Evolutionary conservation across 2,888 invertebrate genomes (phyloP).

Genomic region (Nesidiocoris tenuis): DNA sequence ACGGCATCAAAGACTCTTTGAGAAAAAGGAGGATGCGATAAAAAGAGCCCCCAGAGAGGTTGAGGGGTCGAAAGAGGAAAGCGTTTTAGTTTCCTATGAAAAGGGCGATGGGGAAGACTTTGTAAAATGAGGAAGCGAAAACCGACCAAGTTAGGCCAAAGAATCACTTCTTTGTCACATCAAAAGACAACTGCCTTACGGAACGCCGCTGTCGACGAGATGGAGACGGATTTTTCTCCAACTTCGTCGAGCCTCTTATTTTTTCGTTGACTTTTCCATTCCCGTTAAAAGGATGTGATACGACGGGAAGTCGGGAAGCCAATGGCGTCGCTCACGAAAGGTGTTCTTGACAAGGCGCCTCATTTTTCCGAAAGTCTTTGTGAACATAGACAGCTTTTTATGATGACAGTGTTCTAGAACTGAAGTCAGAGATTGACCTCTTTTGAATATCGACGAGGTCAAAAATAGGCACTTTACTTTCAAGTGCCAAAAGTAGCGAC

Average conservation of each 20-base stretch:
- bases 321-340: conserved; percentile 24
- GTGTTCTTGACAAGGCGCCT: conserved; percentile 34
- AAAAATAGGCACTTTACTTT: too few relatives aligned
- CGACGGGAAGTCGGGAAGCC: conserved; percentile 15
- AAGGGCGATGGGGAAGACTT: conserved; percentile 1
- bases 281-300: conserved; percentile 2
- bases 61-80: conserved; percentile 5
- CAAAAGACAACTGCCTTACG: conserved; percentile 33
- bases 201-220: background rate
- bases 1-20: conserved; percentile 20
- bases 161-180: conserved; percentile 40
- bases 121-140: conserved; percentile 36
- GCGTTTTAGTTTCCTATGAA: background rate
- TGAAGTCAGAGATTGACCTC: too few relatives aligned
- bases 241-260: conserved; percentile 7
- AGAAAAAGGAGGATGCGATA: background rate
- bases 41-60: background rate
- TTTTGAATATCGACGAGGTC: too few relatives aligned
- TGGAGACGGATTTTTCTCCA: background rate
- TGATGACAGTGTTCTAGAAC: background rate
- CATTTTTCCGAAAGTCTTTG: conserved; percentile 19
- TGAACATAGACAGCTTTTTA: background rate
- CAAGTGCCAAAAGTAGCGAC: too few relatives aligned
- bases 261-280: conserved; percentile 1
- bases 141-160: conserved; percentile 28